phyloP scores from a whole-genome alignment of 2,113 vertebrate species.

The Periophthalmus modestus region DNA sequence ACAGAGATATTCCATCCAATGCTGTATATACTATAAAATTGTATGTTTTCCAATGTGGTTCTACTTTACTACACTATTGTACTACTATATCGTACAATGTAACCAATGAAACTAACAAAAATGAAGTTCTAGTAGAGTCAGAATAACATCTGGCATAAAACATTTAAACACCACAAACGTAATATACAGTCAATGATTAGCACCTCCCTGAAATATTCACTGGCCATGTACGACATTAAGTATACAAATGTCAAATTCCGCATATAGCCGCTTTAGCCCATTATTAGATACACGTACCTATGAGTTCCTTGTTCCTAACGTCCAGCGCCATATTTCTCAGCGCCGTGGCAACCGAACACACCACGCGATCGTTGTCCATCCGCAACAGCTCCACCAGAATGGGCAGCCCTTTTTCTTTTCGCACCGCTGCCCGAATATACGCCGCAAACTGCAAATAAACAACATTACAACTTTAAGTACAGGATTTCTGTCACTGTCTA shows the following conservation, averaged over 20 bases:
- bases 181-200: neutral
- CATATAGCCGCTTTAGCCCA: neutral
- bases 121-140: neutral
- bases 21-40: too few relatives aligned
- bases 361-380: conserved; percentile 97
- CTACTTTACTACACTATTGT: too few relatives aligned
- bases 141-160: too few relatives aligned
- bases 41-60: too few relatives aligned
- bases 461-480: conserved; percentile 12
- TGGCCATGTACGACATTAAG: neutral
- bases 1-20: neutral
- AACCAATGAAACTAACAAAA: too few relatives aligned
- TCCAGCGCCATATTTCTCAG: conserved; percentile 97
- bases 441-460: conserved; percentile 85
- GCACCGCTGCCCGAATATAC: conserved; percentile 93
- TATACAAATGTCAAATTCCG: neutral
- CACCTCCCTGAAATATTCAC: neutral
- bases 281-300: conserved; percentile 78
- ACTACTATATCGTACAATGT: too few relatives aligned
- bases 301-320: conserved; percentile 97
- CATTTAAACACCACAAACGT: neutral
- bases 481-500: too few relatives aligned
- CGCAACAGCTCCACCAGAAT: conserved; percentile 96
- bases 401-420: conserved; percentile 97
- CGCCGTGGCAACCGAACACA: conserved; percentile 95